These are phyloP conservation scores for Eclectus roratus DNA, from an alignment of 2,113 vertebrate species.

Conservation along the genomic window DNA sequence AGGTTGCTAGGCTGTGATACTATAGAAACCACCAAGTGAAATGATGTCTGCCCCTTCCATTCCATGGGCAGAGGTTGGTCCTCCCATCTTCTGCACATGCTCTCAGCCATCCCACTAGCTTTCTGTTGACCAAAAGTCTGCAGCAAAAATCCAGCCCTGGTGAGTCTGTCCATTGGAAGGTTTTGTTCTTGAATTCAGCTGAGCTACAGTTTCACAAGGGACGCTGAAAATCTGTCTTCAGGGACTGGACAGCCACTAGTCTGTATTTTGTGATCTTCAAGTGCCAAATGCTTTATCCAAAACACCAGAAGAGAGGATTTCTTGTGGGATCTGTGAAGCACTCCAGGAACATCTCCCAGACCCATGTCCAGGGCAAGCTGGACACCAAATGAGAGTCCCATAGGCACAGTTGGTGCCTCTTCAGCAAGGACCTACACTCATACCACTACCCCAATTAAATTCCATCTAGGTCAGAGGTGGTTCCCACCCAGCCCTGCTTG, in stretches of 20 bases:
- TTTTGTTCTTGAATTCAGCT: background rate
- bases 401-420: background rate
- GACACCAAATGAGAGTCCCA: background rate
- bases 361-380: background rate
- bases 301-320: background rate
- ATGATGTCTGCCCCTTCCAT: background rate
- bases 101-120: accelerated
- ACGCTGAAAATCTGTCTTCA: background rate
- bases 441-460: background rate
- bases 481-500: background rate
- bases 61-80: background rate
- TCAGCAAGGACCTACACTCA: background rate
- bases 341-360: background rate
- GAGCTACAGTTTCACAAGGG: background rate
- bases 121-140: background rate
- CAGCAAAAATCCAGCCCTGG: background rate
- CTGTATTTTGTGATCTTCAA: background rate
- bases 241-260: background rate
- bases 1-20: background rate
- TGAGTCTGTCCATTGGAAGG: background rate
- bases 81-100: background rate
- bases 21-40: background rate
- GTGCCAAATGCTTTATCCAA: background rate
- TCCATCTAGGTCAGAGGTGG: background rate
- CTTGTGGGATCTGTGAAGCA: background rate